Percentiles rank a stretch among this genome's conserved stretches.
Conservation (phyloP, 2,888 invertebrate genomes). For the Cryptops parisi region DNA sequence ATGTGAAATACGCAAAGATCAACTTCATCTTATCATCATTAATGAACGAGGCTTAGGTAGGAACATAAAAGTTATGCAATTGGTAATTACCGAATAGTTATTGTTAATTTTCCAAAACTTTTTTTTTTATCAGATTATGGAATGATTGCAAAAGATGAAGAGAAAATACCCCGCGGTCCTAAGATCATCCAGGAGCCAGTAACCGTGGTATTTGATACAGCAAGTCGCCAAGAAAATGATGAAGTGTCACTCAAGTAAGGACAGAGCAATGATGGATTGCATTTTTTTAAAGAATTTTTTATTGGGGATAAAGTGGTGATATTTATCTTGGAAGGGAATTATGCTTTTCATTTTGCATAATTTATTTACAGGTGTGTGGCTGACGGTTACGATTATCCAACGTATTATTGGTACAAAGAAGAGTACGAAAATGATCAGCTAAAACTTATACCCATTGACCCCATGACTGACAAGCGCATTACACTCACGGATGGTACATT, state of each 20-base stretch:
- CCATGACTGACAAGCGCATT: slow-evolving; percentile 54
- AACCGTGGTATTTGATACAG: slow-evolving; percentile 67
- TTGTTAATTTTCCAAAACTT: not conserved
- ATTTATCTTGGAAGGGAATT: too few relatives aligned
- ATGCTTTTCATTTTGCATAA: too few relatives aligned
- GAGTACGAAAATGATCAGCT: slow-evolving; percentile 65
- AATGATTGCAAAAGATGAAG: slow-evolving; percentile 60
- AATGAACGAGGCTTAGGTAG: slow-evolving; percentile 24
- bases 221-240: slow-evolving; percentile 49
- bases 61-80: not conserved
- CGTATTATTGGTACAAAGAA: slow-evolving; percentile 80
- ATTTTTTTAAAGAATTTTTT: too few relatives aligned
- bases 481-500: slow-evolving; percentile 83
- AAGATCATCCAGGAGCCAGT: slow-evolving; percentile 72
- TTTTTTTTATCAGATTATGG: slow-evolving; percentile 55
- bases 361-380: slow-evolving; percentile 34
- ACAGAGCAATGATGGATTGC: too few relatives aligned
- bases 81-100: not conserved
- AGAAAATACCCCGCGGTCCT: slow-evolving; percentile 72
- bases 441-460: slow-evolving; percentile 58
- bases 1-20: slow-evolving; percentile 68
- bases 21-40: slow-evolving; percentile 46
- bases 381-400: slow-evolving; percentile 69
- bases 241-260: slow-evolving; percentile 47
- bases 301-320: too few relatives aligned